A percentile compares a stretch with the other conserved stretches of the same genome.
phyloP scores from a whole-genome alignment of 2,113 vertebrate genomes.

The Percina caprodes region DNA sequence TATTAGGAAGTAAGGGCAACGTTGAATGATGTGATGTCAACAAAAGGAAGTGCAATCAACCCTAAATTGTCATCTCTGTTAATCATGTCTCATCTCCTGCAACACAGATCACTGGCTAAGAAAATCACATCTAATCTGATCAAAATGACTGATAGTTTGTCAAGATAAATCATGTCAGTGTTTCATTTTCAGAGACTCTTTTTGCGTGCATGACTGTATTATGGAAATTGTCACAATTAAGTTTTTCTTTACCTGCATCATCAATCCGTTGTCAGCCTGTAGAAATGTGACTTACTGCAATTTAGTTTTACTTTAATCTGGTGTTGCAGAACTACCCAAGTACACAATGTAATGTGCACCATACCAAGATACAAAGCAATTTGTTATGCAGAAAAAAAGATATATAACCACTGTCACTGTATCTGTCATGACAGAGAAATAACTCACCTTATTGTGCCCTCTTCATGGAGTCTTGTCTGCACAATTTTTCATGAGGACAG shows the following conservation, averaged over 20 bases:
- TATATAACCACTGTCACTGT: conserved; percentile 3
- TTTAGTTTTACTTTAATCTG: conserved; percentile 1
- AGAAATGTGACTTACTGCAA: conserved; percentile 27
- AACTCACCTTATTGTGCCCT: conserved; percentile 21
- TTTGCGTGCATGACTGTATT: conserved; percentile 25
- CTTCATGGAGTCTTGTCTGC: conserved; percentile 5
- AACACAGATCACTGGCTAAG: conserved; percentile 42
- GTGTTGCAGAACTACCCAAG: conserved; percentile 11
- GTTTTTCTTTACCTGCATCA: conserved; percentile 23
- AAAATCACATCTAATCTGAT: conserved; percentile 56
- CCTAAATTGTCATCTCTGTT: conserved; percentile 42
- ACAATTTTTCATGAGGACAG: conserved; percentile 2
- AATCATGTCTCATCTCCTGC: conserved; percentile 55
- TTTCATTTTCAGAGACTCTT: conserved; percentile 36
- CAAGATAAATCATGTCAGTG: conserved; percentile 49
- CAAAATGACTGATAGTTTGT: conserved; percentile 46
- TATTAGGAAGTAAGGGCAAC: conserved; percentile 43
- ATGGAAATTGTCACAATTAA: conserved; percentile 34
- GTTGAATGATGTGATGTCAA: conserved; percentile 40
- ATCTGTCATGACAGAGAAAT: conserved; percentile 18
- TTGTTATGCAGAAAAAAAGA: conserved; percentile 12
- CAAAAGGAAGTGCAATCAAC: conserved; percentile 68
- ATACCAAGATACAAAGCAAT: conserved; percentile 2
- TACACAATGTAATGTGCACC: background rate
- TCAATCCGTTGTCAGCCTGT: conserved; percentile 30